Evolutionary conservation across 1,140 invertebrate genomes (phyloP).

Genomic region (Drosophila quadrilineata): DNA sequence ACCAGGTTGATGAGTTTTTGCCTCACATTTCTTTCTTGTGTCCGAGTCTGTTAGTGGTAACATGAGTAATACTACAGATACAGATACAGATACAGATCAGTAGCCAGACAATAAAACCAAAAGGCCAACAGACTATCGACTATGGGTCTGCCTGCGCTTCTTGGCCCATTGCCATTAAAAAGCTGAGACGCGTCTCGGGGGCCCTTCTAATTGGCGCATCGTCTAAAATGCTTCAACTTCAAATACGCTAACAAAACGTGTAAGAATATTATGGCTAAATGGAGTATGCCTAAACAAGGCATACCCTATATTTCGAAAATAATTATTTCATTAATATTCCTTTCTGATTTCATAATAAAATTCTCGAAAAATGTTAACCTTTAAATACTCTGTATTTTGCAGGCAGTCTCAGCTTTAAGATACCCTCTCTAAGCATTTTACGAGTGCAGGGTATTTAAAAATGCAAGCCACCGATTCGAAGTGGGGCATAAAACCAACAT

Average conservation of each 20-base stretch:
- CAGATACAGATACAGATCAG: constrained; percentile 76
- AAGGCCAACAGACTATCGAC: constrained; percentile 10
- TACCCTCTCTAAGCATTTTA: background rate
- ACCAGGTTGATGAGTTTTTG: constrained; percentile 62
- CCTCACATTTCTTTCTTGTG: constrained; percentile 67
- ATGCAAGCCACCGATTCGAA: constrained; percentile 35
- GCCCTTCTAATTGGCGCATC: constrained; percentile 68
- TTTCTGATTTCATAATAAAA: too few species aligned
- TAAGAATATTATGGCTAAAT: background rate
- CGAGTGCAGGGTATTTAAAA: constrained; percentile 12
- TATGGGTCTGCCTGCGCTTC: constrained; percentile 10
- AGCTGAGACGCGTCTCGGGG: constrained; percentile 12
- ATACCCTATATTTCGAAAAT: constrained; percentile 6
- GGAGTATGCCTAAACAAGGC: background rate
- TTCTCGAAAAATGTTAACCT: too few species aligned
- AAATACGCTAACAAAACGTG: constrained; percentile 19
- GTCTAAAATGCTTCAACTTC: constrained; percentile 29
- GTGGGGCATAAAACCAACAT: constrained; percentile 71
- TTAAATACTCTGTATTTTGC: too few species aligned
- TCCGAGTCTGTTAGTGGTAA: constrained; percentile 51
- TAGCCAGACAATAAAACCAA: constrained; percentile 72
- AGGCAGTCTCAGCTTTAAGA: background rate
- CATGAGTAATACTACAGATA: constrained; percentile 60
- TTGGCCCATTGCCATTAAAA: constrained; percentile 62
- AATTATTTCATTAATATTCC: too few species aligned